phyloP scores from a whole-genome alignment of 2,113 vertebrate genomes.

The Oplegnathus fasciatus region DNA sequence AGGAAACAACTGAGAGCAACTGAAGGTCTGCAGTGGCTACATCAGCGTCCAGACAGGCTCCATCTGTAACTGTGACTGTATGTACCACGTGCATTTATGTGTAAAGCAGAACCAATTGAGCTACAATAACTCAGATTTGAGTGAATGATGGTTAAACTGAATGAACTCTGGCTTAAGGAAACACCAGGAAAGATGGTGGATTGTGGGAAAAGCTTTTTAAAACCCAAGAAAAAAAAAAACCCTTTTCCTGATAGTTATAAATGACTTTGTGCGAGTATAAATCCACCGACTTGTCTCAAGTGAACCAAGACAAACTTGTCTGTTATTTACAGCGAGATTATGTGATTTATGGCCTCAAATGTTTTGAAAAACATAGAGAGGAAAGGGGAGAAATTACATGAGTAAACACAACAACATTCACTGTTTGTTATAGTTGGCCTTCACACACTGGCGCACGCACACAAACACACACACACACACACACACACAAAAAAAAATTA shows the following conservation, averaged over 20 bases:
- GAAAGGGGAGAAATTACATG: slow-evolving; percentile 12
- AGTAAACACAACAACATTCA: slow-evolving; percentile 45
- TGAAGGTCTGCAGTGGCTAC: not conserved
- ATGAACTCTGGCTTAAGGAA: slow-evolving; percentile 54
- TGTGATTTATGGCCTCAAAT: slow-evolving; percentile 44
- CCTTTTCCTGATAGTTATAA: slow-evolving; percentile 43
- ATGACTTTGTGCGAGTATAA: slow-evolving; percentile 45
- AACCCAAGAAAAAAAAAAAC: slow-evolving; percentile 1
- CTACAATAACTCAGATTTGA: slow-evolving; percentile 53
- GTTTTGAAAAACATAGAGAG: slow-evolving; percentile 37
- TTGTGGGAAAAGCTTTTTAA: slow-evolving; percentile 38
- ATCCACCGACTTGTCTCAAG: slow-evolving; percentile 41
- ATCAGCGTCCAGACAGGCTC: not conserved
- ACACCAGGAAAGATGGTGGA: slow-evolving; percentile 15
- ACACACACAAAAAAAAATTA: slow-evolving; percentile 15
- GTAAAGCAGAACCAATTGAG: slow-evolving; percentile 32
- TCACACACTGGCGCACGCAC: slow-evolving; percentile 9
- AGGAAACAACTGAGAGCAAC: slow-evolving; percentile 23
- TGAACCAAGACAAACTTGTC: slow-evolving; percentile 43
- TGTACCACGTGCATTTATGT: not conserved
- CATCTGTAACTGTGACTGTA: slow-evolving; percentile 22
- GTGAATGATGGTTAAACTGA: slow-evolving; percentile 46
- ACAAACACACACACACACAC: slow-evolving; percentile 22
- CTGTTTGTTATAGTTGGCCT: slow-evolving; percentile 64
- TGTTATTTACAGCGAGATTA: slow-evolving; percentile 43